These are phyloP conservation scores for Microvelia longipes DNA, from an alignment of 1,140 invertebrate genomes.

Conservation along the genomic window DNA sequence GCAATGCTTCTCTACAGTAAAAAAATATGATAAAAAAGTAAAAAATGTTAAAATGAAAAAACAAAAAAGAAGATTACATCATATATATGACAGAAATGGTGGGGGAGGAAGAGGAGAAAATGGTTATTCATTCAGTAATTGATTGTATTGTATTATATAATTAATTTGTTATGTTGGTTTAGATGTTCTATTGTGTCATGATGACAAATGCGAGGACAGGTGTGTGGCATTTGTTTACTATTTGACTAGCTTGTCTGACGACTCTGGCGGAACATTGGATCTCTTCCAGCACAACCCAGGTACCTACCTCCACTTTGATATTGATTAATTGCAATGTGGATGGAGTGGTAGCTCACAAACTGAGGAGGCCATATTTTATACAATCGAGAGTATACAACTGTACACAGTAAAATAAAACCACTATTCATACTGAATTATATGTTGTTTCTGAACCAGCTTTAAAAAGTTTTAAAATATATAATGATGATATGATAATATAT, in stretches of 20 bases:
- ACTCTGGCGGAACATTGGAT: slow-evolving; percentile 19
- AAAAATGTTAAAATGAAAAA: background rate
- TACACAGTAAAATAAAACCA: no score
- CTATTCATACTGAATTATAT: no score
- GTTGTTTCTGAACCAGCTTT: no score
- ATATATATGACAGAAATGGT: no score
- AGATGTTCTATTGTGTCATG: slow-evolving; percentile 24
- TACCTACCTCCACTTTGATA: background rate
- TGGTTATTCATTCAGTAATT: no score
- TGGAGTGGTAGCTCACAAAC: background rate
- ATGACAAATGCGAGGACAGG: slow-evolving; percentile 21
- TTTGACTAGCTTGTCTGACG: slow-evolving; percentile 15
- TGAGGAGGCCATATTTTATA: background rate
- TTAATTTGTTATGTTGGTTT: no score
- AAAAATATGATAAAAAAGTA: background rate
- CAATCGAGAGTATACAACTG: no score
- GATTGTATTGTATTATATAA: no score
- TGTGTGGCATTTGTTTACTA: slow-evolving; percentile 22
- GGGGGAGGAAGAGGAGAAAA: no score
- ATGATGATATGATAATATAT: no score
- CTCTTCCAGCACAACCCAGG: slow-evolving; percentile 16
- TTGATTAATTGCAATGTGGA: background rate
- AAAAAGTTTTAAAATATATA: no score
- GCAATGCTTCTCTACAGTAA: background rate
- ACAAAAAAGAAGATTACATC: no score